phyloP scores from a whole-genome alignment of 64 coral and sea anemone genomes.

The Cladopsammia gracilis region DNA sequence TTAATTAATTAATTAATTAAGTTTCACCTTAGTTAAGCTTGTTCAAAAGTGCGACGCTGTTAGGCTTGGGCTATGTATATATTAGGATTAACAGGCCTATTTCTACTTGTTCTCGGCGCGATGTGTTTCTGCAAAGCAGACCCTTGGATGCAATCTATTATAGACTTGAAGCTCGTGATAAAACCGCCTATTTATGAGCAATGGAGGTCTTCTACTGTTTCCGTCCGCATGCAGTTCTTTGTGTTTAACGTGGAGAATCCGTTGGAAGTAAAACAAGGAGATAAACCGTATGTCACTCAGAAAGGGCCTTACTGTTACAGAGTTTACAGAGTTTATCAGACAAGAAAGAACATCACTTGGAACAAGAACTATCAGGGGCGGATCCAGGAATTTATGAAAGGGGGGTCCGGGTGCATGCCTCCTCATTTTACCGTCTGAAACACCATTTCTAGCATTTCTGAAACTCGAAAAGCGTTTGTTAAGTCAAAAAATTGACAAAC shows the following conservation, averaged over 20 bases:
- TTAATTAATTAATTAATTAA: no score
- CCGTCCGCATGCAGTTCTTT: conserved; percentile 67
- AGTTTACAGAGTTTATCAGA: conserved; percentile 21
- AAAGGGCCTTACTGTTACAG: conserved; percentile 81
- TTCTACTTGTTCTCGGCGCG: conserved; percentile 20
- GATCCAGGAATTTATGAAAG: conserved; percentile 62
- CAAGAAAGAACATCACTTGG: conserved; percentile 81
- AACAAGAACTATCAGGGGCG: conserved; percentile 45
- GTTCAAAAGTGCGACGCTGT: no score
- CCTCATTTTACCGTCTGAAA: no score
- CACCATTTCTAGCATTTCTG: no score
- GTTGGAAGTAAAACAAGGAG: conserved; percentile 66
- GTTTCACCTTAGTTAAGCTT: no score
- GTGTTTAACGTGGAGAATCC: conserved; percentile 79
- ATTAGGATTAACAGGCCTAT: not conserved
- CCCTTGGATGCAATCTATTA: conserved; percentile 48
- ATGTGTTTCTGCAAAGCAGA: conserved; percentile 45
- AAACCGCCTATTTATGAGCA: conserved; percentile 44
- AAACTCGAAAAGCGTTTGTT: no score
- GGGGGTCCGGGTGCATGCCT: no score
- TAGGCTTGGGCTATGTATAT: no score
- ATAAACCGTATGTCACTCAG: conserved; percentile 53
- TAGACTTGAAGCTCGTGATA: conserved; percentile 63
- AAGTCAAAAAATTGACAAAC: no score
- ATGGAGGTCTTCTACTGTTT: conserved; percentile 74